Percentiles rank a stretch among this genome's conserved stretches.
These are phyloP conservation scores for Tanaodytes sp. DNA, from an alignment of 2,888 invertebrate genomes.

Conservation along the genomic window DNA sequence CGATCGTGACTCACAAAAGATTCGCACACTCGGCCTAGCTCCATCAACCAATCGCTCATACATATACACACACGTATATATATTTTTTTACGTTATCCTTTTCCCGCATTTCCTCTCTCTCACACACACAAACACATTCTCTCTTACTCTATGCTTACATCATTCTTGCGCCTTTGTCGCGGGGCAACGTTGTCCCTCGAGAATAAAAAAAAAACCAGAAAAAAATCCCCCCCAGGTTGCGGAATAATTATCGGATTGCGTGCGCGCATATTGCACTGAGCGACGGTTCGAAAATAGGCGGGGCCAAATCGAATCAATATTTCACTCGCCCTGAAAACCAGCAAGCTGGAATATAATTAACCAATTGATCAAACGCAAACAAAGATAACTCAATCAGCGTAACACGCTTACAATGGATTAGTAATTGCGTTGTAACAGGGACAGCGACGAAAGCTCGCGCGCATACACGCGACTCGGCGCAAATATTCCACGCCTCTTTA, in stretches of 20 bases:
- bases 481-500: neutral
- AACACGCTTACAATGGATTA: constrained; percentile 28
- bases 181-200: constrained; percentile 18
- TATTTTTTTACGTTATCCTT: no score
- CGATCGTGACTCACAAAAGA: constrained; percentile 18
- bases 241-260: no score
- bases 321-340: constrained; percentile 49
- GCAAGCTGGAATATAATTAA: constrained; percentile 56
- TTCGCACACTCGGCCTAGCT: neutral
- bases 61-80: no score
- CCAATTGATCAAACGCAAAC: constrained; percentile 54
- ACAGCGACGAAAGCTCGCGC: constrained; percentile 29
- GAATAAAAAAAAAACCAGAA: constrained; percentile 24
- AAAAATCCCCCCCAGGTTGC: constrained; percentile 26
- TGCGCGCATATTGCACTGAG: constrained; percentile 25
- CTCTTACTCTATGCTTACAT: no score
- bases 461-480: constrained; percentile 14
- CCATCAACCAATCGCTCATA: constrained; percentile 27
- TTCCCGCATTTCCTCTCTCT: constrained; percentile 15
- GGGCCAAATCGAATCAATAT: constrained; percentile 44
- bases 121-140: no score
- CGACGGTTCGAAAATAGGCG: constrained; percentile 17
- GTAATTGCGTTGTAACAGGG: constrained; percentile 21
- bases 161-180: neutral
- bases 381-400: constrained; percentile 47